Base-by-base conservation (phyloP, 2,797 vertebrate species). In the Spinus olivaceus region DNA sequence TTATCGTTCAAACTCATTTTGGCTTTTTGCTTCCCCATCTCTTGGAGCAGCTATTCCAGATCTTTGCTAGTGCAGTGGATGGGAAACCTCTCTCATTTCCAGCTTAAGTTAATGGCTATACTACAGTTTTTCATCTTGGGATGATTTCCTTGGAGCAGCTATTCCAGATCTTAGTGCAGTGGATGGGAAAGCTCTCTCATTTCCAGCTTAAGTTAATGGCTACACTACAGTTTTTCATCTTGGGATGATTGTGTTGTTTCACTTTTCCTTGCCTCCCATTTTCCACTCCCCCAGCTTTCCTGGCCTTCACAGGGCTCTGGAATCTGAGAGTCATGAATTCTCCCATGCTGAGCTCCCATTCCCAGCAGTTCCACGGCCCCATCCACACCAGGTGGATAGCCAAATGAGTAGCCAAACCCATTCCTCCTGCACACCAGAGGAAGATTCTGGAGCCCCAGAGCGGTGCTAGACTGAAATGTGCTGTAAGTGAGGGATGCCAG, bases 401-500 rank as follows among this genome's bases (percentile, higher is more conserved):
- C 53, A 54, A 54, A 54, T n/a, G 32, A n/a, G 53, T 3, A 22
- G 9, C 39, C 57, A 51, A 66, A 60, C 7, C 6, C 32, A 54
- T 60, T 39, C 70, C 35, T 70, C 44, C 49, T 59, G 37, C 41
- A 32, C 33, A 35, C 5, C 49, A 19, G 19, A 56, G 53, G 65
- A 35, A 12, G 28, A 46, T 12, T 25, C 24, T 25, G 54, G 53
- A 72, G 9, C 16, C 67, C 35, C 76, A 81, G 42, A 30, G 0
- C 0, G 24, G 14, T 19, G 21, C 22, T 44, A 6, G 5, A n/a
- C 4, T 19, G 24, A 6, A 27, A 72, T 4, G 5, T 61, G 86
- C 39, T 21, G 0, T 2, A 41, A n/a, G 6, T 2, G 19, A 37
- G 6, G 32, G 56, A 3, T 33, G 19, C 3, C 73, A 12, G 3